Base-by-base conservation (phyloP, 2,888 invertebrate species). In the Physocephala rufipes region DNA sequence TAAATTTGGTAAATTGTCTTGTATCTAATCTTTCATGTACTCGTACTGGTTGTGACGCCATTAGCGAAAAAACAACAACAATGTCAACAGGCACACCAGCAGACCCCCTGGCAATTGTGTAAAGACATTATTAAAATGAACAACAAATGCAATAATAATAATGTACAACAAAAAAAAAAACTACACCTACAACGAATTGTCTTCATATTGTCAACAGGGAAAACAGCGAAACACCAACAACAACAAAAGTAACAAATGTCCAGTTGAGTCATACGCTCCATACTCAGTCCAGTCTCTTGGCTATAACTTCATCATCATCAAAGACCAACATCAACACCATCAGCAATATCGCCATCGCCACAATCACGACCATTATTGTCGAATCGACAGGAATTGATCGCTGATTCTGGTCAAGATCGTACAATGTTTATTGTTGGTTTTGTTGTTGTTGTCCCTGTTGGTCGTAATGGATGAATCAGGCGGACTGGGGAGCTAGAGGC, bases 241-340 rank as follows among this genome's bases (percentile, higher is more conserved):
- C 36, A 36, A 36, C 36, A 36, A 9, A 4, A 24, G 24, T 12
- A 53, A 16, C 53, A 53, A 61, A 61, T 16, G 28, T n/a, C 21
- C n/a, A 24, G 16, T 28, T 26, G 21, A n/a, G 24, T 59, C n/a
- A n/a, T n/a, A n/a, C n/a, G n/a, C n/a, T n/a, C n/a, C n/a, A n/a
- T n/a, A n/a, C n/a, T n/a, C n/a, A n/a, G n/a, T n/a, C n/a, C n/a
- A n/a, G n/a, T n/a, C n/a, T n/a, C n/a, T n/a, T n/a, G n/a, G n/a
- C n/a, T n/a, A n/a, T n/a, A n/a, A n/a, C n/a, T n/a, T 49, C 47
- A 15, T 19, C 24, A 21, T 26, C 47, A 64, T 26, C 64, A 64
- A 49, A 45, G 12, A 64, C 26, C 64, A 47, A 64, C 49, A 28
- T 1, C 26, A 30, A 28, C 43, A 28, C 16, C 51, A 30, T 16